phyloP scores from a whole-genome alignment of 1,140 invertebrate species.

The Asobara japonica region DNA sequence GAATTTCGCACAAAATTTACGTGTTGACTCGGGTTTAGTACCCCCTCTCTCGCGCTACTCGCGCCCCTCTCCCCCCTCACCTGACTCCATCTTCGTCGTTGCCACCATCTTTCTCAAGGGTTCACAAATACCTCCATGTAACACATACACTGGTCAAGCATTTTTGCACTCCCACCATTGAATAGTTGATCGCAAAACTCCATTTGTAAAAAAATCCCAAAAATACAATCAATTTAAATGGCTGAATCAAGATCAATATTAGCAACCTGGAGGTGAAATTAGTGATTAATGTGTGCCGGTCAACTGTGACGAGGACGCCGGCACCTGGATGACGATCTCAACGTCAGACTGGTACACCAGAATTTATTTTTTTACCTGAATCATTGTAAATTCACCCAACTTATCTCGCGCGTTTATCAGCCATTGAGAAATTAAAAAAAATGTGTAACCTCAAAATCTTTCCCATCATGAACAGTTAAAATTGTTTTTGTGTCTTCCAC shows the following conservation, averaged over 20 bases:
- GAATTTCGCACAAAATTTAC: not conserved
- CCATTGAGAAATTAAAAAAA: too few species aligned
- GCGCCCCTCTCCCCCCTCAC: conserved; percentile 12
- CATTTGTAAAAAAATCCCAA: not conserved
- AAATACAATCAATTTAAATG: not conserved
- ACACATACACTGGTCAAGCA: conserved; percentile 20
- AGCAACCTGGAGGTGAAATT: conserved; percentile 16
- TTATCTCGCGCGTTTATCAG: too few species aligned
- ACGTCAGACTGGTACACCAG: not conserved
- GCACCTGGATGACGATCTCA: conserved; percentile 29
- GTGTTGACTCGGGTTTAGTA: not conserved
- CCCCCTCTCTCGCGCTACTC: not conserved
- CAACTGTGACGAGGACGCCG: conserved; percentile 22
- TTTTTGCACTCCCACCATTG: conserved; percentile 26
- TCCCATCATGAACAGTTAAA: not conserved
- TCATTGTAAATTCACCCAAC: not conserved
- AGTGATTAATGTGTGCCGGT: conserved; percentile 18
- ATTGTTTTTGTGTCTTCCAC: not conserved
- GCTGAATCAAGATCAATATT: not conserved
- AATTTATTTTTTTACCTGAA: not conserved
- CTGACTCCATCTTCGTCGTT: conserved; percentile 30
- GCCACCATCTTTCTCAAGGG: conserved; percentile 24
- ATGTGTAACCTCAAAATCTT: conserved; percentile 8
- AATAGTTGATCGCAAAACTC: not conserved
- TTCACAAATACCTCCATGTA: conserved; percentile 22